These are phyloP conservation scores for Muscicapa striata DNA, from an alignment of 2,797 vertebrate species.

Conservation along the genomic window DNA sequence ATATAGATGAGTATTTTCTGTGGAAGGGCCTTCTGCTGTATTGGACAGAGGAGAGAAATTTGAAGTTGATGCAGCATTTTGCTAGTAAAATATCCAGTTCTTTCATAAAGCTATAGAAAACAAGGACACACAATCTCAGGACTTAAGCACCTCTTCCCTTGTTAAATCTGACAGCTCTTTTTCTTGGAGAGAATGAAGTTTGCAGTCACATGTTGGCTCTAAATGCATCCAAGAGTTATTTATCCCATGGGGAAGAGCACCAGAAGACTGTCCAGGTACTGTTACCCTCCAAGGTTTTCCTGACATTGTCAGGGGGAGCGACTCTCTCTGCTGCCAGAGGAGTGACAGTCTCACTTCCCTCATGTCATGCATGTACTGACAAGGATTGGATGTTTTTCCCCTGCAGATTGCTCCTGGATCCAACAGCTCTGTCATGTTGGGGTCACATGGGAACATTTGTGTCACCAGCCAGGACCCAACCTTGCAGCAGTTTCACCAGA, in stretches of 20 bases:
- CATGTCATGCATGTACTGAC: accelerated
- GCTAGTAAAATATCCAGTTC: background rate
- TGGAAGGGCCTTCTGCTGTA: background rate
- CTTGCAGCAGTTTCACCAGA: background rate
- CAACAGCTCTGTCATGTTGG: background rate
- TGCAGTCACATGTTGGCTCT: background rate
- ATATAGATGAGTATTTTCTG: background rate
- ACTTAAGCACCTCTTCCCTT: background rate
- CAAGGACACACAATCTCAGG: accelerated
- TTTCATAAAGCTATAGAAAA: background rate
- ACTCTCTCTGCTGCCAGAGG: background rate
- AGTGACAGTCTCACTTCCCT: background rate
- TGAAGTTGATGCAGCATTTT: background rate
- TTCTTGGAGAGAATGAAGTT: background rate
- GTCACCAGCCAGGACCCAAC: background rate
- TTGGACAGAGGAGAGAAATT: background rate
- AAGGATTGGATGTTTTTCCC: background rate
- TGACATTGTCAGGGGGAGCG: background rate
- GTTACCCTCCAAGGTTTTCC: background rate
- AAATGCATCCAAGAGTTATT: background rate
- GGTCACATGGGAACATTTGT: background rate
- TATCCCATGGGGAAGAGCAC: background rate
- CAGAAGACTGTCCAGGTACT: background rate
- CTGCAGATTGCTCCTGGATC: background rate
- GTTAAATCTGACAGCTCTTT: background rate